Conservation (phyloP, 1,140 invertebrate species). For the Drosophila subpulchrella region DNA sequence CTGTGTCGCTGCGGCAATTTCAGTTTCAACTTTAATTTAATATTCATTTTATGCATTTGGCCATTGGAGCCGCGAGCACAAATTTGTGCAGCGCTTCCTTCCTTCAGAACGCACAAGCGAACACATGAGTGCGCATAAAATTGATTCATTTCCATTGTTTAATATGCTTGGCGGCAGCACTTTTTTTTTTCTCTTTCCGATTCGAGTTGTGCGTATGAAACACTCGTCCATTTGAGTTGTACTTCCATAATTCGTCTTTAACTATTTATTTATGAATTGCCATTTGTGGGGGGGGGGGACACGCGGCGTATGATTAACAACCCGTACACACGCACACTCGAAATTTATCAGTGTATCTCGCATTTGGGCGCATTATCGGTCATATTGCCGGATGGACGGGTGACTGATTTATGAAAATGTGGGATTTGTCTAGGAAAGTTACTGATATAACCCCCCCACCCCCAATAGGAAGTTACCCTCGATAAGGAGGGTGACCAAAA, state of each 20-base stretch:
- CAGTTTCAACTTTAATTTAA: slow-evolving; percentile 82
- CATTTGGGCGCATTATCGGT: slow-evolving; percentile 65
- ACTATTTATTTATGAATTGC: slow-evolving; percentile 74
- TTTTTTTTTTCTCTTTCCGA: slow-evolving; percentile 14
- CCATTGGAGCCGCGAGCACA: slow-evolving; percentile 52
- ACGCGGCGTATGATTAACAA: slow-evolving; percentile 60
- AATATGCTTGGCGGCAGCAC: slow-evolving; percentile 74
- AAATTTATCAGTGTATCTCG: slow-evolving; percentile 46
- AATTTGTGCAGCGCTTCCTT: slow-evolving; percentile 80
- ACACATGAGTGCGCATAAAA: slow-evolving; percentile 65
- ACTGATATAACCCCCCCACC: neutral
- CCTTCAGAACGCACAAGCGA: slow-evolving; percentile 45
- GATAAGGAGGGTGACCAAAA: neutral
- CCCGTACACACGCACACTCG: slow-evolving; percentile 50
- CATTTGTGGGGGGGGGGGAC: slow-evolving; percentile 41
- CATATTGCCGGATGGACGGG: slow-evolving; percentile 59
- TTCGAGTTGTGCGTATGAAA: slow-evolving; percentile 22
- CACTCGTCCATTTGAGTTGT: slow-evolving; percentile 50
- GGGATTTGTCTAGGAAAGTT: slow-evolving; percentile 1
- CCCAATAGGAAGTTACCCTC: neutral
- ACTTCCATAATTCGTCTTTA: slow-evolving; percentile 72
- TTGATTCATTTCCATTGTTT: slow-evolving; percentile 83
- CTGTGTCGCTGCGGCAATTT: slow-evolving; percentile 66
- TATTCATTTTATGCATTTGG: slow-evolving; percentile 83
- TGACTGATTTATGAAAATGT: slow-evolving; percentile 47